Base-by-base conservation (phyloP, 2,797 vertebrate species). In the Remorina albescens region DNA sequence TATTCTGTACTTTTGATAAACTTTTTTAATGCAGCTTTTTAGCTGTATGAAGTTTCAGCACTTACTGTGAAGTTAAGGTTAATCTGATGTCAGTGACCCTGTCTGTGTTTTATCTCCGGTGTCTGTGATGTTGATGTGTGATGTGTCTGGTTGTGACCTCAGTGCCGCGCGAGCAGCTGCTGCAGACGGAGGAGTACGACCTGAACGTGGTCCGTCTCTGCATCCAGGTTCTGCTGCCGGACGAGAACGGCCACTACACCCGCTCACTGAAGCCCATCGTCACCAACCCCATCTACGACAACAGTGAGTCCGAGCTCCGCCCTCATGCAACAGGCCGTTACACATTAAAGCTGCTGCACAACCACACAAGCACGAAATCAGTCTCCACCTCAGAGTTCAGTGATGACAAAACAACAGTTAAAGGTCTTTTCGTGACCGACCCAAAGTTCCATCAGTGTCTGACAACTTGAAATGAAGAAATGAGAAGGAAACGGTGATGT, bases 271-370 rank as follows among this genome's bases (percentile, higher is more conserved):
- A 88, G 51, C 98, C 98, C 49, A 85, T 98, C 23, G 93, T 98
- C 79, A 99, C 98, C 68, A 99, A 99, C 91, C 98, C 98, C 12
- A 99, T 99, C 93, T 99, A 97, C 47, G 98, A 99, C 91, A 99
- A 93, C 88, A 69, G 92, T 93, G 85, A 93, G 90, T 1, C 78
- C 1, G 5, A 18, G 18, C 32, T 11, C 16, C 0, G 0, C 7
- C 47, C 36, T 28, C 15, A 2, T 28, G 41, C 7, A 49, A 54
- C 12, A 5, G 2, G 15, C 32, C 6, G 1, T 71, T 56, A 53
- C 64, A 60, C 30, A 9, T 19, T 19, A 16, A 15, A 50, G 39
- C 18, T 21, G 7, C 19, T 5, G 2, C 32, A 3, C 68, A 46
- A 61, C 55, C 53, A 10, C 25, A 34, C 8, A 34, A 26, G 42